These are phyloP conservation scores for Emydura subglobosa DNA, from an alignment of 2,113 vertebrate genomes.

Conservation along the genomic window DNA sequence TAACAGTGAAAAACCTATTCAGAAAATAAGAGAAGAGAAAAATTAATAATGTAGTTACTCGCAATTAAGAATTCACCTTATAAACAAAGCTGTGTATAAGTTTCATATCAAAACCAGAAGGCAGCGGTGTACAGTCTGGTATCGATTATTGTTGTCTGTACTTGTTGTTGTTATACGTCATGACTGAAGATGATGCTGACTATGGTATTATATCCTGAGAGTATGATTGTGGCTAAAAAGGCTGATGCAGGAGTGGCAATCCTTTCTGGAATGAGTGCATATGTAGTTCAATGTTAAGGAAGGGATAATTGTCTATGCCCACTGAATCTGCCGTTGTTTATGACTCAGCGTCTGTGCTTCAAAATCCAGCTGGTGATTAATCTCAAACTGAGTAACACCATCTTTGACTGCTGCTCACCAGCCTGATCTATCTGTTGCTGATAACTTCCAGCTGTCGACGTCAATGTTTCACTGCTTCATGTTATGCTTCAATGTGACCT, in stretches of 20 bases:
- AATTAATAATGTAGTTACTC: conserved; percentile 9
- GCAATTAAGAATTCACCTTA: conserved; percentile 2
- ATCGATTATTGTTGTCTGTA: conserved; percentile 16
- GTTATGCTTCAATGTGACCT: neutral
- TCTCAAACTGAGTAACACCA: neutral
- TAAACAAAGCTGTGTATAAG: conserved; percentile 51
- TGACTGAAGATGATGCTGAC: neutral
- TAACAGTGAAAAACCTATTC: conserved; percentile 28
- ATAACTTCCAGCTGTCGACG: no score
- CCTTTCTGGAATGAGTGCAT: neutral
- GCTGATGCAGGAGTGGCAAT: neutral
- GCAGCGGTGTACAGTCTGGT: neutral
- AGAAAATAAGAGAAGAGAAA: conserved; percentile 42
- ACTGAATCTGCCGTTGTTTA: neutral
- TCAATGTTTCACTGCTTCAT: no score
- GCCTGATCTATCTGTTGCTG: no score
- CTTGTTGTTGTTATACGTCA: neutral
- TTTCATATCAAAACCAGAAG: conserved; percentile 54
- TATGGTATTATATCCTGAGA: neutral
- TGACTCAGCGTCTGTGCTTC: neutral
- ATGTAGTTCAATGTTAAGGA: neutral
- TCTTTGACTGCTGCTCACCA: no score
- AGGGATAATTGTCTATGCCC: neutral
- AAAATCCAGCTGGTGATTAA: neutral
- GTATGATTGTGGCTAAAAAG: neutral